Evolutionary conservation across 1,140 invertebrate species (phyloP).

Genomic region (Lasioglossum baleicum): DNA sequence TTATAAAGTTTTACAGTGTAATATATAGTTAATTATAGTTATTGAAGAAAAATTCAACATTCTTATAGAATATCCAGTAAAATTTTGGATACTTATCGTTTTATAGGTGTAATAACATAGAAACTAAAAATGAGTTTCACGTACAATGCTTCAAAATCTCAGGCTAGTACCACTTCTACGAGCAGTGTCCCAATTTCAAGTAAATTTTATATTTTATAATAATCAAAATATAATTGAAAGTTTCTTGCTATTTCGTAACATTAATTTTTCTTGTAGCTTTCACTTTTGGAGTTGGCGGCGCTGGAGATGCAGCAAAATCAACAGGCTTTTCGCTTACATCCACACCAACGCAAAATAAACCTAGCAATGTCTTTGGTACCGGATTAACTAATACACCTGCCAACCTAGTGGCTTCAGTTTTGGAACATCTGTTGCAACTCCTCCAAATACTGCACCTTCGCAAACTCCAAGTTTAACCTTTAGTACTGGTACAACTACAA

Average conservation of each 20-base stretch:
- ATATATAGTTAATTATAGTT: no score
- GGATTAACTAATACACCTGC: constrained; percentile 24
- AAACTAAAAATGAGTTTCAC: constrained; percentile 70
- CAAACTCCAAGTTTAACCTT: constrained; percentile 34
- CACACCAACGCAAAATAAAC: constrained; percentile 37
- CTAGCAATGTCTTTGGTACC: constrained; percentile 24
- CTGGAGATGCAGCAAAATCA: constrained; percentile 57
- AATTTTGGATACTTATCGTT: not conserved
- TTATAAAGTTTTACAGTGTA: no score
- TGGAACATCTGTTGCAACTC: constrained; percentile 34
- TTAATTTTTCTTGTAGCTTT: no score
- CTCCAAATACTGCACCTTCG: constrained; percentile 4
- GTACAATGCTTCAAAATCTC: constrained; percentile 67
- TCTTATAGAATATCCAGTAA: no score
- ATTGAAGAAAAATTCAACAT: no score
- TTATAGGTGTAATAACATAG: constrained; percentile 10
- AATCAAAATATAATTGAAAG: not conserved
- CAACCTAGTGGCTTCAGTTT: constrained; percentile 55
- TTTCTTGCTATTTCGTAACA: not conserved
- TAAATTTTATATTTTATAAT: not conserved
- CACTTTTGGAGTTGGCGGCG: constrained; percentile 44
- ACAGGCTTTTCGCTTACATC: constrained; percentile 41
- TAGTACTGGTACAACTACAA: constrained; percentile 58
- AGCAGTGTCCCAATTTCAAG: constrained; percentile 68
- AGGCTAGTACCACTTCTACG: constrained; percentile 58